A percentile compares a stretch with the other conserved stretches of the same genome.
Evolutionary conservation across 2,888 invertebrate genomes (phyloP).

Genomic region (Hydroisotoma schaefferi): DNA sequence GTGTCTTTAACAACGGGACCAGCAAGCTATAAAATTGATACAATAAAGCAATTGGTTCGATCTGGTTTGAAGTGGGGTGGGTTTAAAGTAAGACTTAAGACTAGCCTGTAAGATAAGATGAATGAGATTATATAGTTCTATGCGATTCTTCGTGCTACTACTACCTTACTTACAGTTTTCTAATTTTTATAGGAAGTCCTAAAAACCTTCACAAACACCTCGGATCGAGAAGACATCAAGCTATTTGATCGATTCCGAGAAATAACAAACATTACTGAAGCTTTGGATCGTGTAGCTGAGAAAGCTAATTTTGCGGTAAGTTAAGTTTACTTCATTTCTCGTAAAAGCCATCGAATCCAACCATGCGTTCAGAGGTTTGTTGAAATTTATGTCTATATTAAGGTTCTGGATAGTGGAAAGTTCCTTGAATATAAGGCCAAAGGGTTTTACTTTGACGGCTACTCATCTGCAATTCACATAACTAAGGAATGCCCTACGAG

Average conservation of each 20-base stretch:
- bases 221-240: conserved; percentile 29
- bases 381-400: not conserved
- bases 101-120: not conserved
- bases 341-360: too few relatives aligned
- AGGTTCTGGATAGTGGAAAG: conserved; percentile 46
- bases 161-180: too few relatives aligned
- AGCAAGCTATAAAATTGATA: conserved; percentile 38
- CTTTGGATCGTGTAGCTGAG: conserved; percentile 42
- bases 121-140: not conserved
- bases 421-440: conserved; percentile 38
- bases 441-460: conserved; percentile 43
- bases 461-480: conserved; percentile 38
- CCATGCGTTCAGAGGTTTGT: too few relatives aligned
- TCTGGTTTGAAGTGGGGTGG: conserved; percentile 47
- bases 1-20: conserved; percentile 46
- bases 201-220: conserved; percentile 41
- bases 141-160: not conserved
- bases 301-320: conserved; percentile 47
- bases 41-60: conserved; percentile 31
- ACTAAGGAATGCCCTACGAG: conserved; percentile 45
- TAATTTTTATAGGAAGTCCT: conserved; percentile 33
- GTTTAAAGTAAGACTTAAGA: not conserved
- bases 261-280: conserved; percentile 29
- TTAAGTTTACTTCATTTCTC: too few relatives aligned
- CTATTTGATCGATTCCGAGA: conserved; percentile 39